phyloP scores from a whole-genome alignment of 2,113 vertebrate species.

The Chlamydotis undulata region DNA sequence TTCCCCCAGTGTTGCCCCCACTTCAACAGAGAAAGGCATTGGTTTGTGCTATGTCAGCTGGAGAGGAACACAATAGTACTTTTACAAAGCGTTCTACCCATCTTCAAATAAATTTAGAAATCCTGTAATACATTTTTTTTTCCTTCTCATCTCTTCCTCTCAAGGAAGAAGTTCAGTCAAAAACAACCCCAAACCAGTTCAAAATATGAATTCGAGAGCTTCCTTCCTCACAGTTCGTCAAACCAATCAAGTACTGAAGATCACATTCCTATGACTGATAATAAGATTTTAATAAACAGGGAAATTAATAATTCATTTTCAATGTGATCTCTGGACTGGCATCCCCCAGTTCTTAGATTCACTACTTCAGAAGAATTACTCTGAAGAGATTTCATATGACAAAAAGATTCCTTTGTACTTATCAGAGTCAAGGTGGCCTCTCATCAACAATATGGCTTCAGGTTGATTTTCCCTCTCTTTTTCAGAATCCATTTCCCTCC shows the following conservation, averaged over 20 bases:
- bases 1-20: accelerated
- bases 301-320: conserved; percentile 32
- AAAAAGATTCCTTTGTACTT: conserved; percentile 36
- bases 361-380: conserved; percentile 6
- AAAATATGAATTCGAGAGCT: not conserved
- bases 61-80: not conserved
- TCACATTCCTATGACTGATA: not conserved
- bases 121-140: not conserved
- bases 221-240: not conserved
- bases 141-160: not conserved
- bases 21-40: not conserved
- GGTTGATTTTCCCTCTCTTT: conserved; percentile 19
- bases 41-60: not conserved
- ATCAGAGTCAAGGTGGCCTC: conserved; percentile 53
- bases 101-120: not conserved
- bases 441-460: conserved; percentile 37
- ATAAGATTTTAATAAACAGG: conserved; percentile 21
- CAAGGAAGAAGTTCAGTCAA: not conserved
- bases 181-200: not conserved
- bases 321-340: not conserved
- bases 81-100: not conserved
- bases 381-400: conserved; percentile 30
- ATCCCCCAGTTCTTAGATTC: conserved; percentile 15
- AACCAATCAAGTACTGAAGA: not conserved
- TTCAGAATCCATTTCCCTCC: not conserved